A percentile compares a stretch with the other conserved stretches of the same genome.
phyloP scores from a whole-genome alignment of 2,113 vertebrate species.

The Martes martes region DNA sequence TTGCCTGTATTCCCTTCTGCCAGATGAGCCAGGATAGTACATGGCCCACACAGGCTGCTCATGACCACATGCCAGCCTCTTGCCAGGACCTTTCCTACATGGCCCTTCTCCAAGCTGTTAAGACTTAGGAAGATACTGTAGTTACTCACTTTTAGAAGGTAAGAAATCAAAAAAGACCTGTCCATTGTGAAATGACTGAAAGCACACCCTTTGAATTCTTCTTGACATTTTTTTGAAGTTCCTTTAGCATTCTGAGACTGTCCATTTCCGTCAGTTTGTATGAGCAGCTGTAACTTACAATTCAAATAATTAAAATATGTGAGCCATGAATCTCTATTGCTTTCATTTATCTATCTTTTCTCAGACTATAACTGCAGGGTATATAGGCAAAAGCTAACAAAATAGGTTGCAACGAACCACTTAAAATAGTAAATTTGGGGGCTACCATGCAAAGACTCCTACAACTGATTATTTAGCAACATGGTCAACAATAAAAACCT shows the following conservation, averaged over 20 bases:
- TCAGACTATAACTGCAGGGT: slow-evolving; percentile 42
- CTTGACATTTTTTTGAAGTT: not conserved
- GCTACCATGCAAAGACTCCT: not conserved
- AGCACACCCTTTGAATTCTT: not conserved
- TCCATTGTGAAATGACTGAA: not conserved
- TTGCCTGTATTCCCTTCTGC: not conserved
- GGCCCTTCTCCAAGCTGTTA: not conserved
- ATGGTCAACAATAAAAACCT: slow-evolving; percentile 49
- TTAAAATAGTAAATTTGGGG: slow-evolving; percentile 35
- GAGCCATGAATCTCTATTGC: slow-evolving; percentile 38
- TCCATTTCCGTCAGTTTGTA: slow-evolving; percentile 34
- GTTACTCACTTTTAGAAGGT: not conserved
- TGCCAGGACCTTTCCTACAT: not conserved
- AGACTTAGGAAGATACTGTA: not conserved
- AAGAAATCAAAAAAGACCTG: not conserved
- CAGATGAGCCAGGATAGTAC: not conserved
- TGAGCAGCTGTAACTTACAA: slow-evolving; percentile 42
- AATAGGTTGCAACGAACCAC: slow-evolving; percentile 50
- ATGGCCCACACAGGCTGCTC: not conserved
- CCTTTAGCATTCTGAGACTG: not conserved
- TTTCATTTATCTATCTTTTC: slow-evolving; percentile 59
- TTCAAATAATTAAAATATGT: slow-evolving; percentile 65
- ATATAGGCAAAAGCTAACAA: slow-evolving; percentile 36
- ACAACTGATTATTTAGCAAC: slow-evolving; percentile 29
- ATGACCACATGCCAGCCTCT: not conserved